Evolutionary conservation across 1,140 invertebrate genomes (phyloP), one percentile per base, ranked within the genome.

Genomic region (Caerostris extrusa): DNA sequence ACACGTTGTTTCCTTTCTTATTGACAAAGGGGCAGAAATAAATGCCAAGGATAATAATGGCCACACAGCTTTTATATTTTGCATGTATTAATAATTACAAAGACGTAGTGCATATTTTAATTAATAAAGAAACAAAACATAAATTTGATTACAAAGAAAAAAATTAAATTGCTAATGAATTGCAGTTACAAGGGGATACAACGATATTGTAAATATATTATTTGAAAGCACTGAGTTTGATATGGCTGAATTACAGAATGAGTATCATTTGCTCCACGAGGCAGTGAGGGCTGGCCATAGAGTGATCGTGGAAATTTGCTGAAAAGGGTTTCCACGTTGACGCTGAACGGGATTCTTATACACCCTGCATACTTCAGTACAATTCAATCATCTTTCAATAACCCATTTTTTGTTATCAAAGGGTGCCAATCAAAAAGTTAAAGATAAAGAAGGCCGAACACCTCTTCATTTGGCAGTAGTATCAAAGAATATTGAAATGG

Each of bases 401-500:
- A 50, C 60, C 3, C n/a, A 83, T 71, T 57, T 53, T 82, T 71
- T 93, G n/a, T 8, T 93, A 19, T 8, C 17, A 8, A 55, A 67
- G 7, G 61, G 50, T 17, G 64, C 92, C 14, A 10, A 87, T 69
- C 67, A 17, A n/a, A 34, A 69, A 7, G 7, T 69, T 69, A 7
- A 5, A 19, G n/a, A 69, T n/a, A 5, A 19, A 69, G 5, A n/a
- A 1, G 19, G 7, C 95, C 95, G 95, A 95, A 95, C 96, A 0
- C 94, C 95, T 5, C 94, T 96, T 5, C 96, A 96, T 87, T 95
- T 95, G 69, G 95, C 96, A 7, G 95, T 95, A 7, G 92, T 83
- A 50, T 94, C 95, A 71, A 96, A 96, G 5, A 95, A 95, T 88
- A 95, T 95, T 85, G 57, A 56, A 61, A 53, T 93, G 6, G 58